Evolutionary conservation across 1,140 invertebrate species (phyloP), one percentile per base, ranked within the genome.

Genomic region (Steinernema feltiae): DNA sequence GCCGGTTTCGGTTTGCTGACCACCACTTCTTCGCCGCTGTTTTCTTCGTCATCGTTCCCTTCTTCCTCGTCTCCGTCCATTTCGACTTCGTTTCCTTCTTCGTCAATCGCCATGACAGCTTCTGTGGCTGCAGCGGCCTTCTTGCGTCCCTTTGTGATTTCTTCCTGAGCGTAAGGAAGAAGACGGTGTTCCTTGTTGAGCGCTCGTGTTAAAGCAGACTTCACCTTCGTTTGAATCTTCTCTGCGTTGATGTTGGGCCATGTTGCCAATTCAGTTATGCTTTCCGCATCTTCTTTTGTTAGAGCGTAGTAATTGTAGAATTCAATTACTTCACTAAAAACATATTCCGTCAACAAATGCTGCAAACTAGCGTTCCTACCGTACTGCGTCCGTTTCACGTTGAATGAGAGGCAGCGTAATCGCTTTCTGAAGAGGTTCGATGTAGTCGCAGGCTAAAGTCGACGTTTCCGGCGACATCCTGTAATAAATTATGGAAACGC

Each of bases 261-360:
- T n/a, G 90, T 82, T 0, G 91, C 91, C 18, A 97, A 82, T 85
- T 97, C 94, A 15, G 91, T 87, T 12, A 98, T 88, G 18, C 91
- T 92, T 78, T 97, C 94, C 80, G 95, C 89, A 87, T 98, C 95
- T 81, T 97, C 95, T 79, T 93, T 91, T 30, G 94, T 86, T 46
- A 98, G 88, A 87, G 92, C 91, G 87, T 98, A 98, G 15, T 91
- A 84, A 72, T 88, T 87, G 89, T 98, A 91, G 1, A 92, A 88
- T 15, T 90, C 85, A n/a, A 97, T 85, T 0, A 95, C 90, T 73
- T 90, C 87, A 0, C 89, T 82, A 15, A 95, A 87, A 69, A 74
- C 17, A 1, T 69, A 21, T 63, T 15, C 18, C 3, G 32, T 21
- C 35, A 74, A 70, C 73, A 1, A 71, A 46, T 1, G 1, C 32